Evolutionary conservation across 1,140 invertebrate species (phyloP), one percentile per base, ranked within the genome.

Genomic region (Mizuhopecten yessoensis): DNA sequence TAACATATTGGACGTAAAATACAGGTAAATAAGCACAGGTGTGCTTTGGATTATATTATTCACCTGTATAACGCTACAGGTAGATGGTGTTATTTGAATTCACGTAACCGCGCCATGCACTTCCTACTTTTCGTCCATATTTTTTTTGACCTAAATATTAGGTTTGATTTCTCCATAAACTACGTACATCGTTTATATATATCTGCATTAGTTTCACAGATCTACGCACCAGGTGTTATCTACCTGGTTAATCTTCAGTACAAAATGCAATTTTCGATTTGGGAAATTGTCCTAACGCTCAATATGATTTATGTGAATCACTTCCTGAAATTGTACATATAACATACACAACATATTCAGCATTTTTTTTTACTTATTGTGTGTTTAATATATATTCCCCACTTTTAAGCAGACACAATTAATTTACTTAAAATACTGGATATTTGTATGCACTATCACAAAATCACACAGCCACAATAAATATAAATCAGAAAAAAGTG

Each of bases 51-150:
- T 89, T 86, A 13, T 10, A 89, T 23, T 7, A 89, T 3, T n/a
- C 75, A 33, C 20, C 88, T 86, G 10, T 29, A 34, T 23, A n/a
- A 75, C 11, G 34, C 34, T n/a, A 29, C 29, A 29, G 23, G 23
- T 75, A 3, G 57, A 0, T 29, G n/a, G n/a, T 29, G 3, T 23
- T n/a, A 29, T 75, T 75, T 75, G n/a, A 75, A 75, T 29, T 75
- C 57, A 75, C 57, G 57, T 75, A 17, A 75, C 57, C 57, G 57
- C 57, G 57, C 57, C 57, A n/a, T 75, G 23, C 57, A 75, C 57
- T 75, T 75, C 57, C 57, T 75, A 75, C 9, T 75, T 75, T 75
- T 75, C n/a, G 15, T 75, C 57, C 57, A 75, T 75, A 75, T n/a
- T 75, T 5, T n/a, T n/a, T 29, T 29, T 75, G 23, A 29, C 23